Evolutionary conservation across 2,797 vertebrate species (phyloP).

Genomic region (Chromobotia macracanthus): DNA sequence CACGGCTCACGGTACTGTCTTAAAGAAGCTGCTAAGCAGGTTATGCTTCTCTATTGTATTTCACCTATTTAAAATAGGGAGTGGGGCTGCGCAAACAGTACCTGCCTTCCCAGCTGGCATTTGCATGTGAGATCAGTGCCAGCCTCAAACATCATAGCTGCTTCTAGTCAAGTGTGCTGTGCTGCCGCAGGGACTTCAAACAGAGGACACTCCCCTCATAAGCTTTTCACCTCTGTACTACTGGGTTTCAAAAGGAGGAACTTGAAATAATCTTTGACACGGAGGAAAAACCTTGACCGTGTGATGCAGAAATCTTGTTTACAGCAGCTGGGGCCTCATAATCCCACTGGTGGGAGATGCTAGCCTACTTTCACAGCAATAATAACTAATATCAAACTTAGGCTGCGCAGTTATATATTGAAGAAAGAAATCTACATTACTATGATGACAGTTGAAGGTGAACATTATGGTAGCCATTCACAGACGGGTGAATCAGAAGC

Average conservation of each 20-base stretch:
- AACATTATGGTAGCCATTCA: too few species aligned
- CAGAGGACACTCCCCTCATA: neutral
- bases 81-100: slow-evolving; percentile 42
- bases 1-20: slow-evolving; percentile 16
- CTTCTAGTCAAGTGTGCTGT: slow-evolving; percentile 25
- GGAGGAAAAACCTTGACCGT: neutral
- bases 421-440: neutral
- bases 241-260: slow-evolving; percentile 3
- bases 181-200: slow-evolving; percentile 5
- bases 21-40: slow-evolving; percentile 48
- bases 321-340: slow-evolving; percentile 9
- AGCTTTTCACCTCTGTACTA: slow-evolving; percentile 1
- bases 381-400: neutral
- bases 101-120: slow-evolving; percentile 37
- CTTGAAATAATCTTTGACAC: neutral
- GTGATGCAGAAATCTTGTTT: neutral
- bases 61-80: slow-evolving; percentile 41
- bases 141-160: slow-evolving; percentile 40
- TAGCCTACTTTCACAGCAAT: slow-evolving; percentile 34
- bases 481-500: too few species aligned
- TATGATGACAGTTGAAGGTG: neutral
- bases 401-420: neutral
- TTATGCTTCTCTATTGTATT: slow-evolving; percentile 48
- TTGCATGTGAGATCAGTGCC: slow-evolving; percentile 45
- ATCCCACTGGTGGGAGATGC: slow-evolving; percentile 6